Evolutionary conservation across 92 coral and sea anemone genomes (phyloP).

Genomic region (Bergia sp.): DNA sequence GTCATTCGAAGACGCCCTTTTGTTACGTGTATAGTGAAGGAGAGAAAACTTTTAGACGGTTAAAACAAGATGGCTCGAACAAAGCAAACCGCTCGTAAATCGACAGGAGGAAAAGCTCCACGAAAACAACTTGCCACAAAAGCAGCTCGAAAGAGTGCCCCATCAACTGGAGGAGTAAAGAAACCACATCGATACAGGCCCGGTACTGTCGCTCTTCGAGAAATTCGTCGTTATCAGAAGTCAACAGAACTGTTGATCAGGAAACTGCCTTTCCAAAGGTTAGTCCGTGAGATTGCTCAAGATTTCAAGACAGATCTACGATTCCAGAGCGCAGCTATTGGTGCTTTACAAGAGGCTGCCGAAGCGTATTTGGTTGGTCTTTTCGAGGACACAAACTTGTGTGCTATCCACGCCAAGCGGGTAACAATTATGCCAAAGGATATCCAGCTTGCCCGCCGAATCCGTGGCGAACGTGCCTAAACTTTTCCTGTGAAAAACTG

Average conservation of each 20-base stretch:
- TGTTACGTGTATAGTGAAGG: slow-evolving; percentile 22
- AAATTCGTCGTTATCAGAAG: slow-evolving; percentile 99
- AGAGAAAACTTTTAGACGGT: background rate
- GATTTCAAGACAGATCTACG: slow-evolving; percentile 99
- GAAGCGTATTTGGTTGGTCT: slow-evolving; percentile 98
- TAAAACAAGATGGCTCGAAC: slow-evolving; percentile 88
- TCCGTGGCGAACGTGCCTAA: slow-evolving; percentile 79
- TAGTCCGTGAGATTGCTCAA: slow-evolving; percentile 98
- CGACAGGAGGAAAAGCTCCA: slow-evolving; percentile 99
- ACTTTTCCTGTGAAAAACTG: background rate
- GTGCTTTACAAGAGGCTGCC: slow-evolving; percentile 99
- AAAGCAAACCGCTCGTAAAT: slow-evolving; percentile 94
- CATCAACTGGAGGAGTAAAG: slow-evolving; percentile 98
- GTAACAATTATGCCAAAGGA: slow-evolving; percentile 99
- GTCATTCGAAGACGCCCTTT: slow-evolving; percentile 48
- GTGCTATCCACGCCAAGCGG: slow-evolving; percentile 99
- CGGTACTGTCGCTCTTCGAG: slow-evolving; percentile 99
- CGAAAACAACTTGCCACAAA: slow-evolving; percentile 96
- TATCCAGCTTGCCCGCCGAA: slow-evolving; percentile 98
- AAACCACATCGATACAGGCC: slow-evolving; percentile 99
- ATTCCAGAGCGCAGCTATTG: slow-evolving; percentile 99
- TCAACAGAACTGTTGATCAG: slow-evolving; percentile 99
- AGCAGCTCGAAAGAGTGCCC: slow-evolving; percentile 98
- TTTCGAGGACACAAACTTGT: slow-evolving; percentile 98
- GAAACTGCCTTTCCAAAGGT: slow-evolving; percentile 98